Conservation (phyloP, 2,797 vertebrate genomes). For the Danionella dracula region DNA sequence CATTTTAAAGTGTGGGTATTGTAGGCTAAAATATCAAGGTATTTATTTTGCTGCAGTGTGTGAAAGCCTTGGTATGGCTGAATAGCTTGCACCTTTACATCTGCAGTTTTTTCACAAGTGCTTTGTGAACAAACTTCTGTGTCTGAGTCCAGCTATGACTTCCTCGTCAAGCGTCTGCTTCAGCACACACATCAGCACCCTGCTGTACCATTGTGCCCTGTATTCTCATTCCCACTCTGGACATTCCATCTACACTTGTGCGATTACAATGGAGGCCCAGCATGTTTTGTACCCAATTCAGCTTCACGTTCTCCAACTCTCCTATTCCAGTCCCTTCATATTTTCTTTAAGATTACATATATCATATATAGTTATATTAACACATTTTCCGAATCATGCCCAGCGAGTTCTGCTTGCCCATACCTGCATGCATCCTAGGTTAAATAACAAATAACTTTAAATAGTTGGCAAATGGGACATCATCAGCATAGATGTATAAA, state of each 20-base stretch:
- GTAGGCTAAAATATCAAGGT: background rate
- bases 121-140: slow-evolving; percentile 39
- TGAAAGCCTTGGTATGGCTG: slow-evolving; percentile 1
- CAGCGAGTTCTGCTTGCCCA: background rate
- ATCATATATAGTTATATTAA: slow-evolving; percentile 20
- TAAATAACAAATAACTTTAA: no score
- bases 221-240: slow-evolving; percentile 41
- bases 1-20: background rate
- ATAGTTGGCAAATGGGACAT: no score
- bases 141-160: slow-evolving; percentile 40
- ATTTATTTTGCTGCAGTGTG: background rate
- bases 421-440: no score
- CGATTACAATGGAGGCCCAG: slow-evolving; percentile 43
- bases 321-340: slow-evolving; percentile 23
- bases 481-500: background rate
- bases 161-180: slow-evolving; percentile 44
- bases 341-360: slow-evolving; percentile 24
- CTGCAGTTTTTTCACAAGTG: slow-evolving; percentile 35
- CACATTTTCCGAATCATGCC: slow-evolving; percentile 7
- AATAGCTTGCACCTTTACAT: slow-evolving; percentile 13
- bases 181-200: slow-evolving; percentile 51
- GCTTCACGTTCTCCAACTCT: slow-evolving; percentile 25
- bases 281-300: slow-evolving; percentile 43
- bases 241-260: slow-evolving; percentile 40
- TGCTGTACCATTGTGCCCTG: slow-evolving; percentile 44